Base-by-base conservation (phyloP, 2,113 vertebrate genomes). In the Polypterus senegalus region DNA sequence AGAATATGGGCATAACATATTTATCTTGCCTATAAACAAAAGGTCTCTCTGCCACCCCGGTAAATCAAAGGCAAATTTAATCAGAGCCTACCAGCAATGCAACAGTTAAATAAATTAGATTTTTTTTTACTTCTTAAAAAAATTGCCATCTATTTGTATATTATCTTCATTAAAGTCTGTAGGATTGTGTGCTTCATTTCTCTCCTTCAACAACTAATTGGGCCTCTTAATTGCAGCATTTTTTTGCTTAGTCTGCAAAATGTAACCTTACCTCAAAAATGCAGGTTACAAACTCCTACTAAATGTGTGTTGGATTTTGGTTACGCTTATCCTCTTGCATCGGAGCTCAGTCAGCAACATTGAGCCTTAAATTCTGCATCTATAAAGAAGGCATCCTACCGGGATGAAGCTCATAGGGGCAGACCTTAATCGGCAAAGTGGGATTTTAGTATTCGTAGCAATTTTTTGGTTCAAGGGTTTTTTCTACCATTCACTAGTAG, bases 211-310 rank as follows among this genome's bases (percentile, higher is more conserved):
- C 10, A 52, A 52, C 51, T 63, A 69, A 66, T 67, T 71, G 58
- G 67, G 61, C 69, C 57, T 64, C 66, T 65, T 60, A 68, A 69
- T 63, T 70, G 66, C 63, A 64, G 53, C 63, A 52, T 27, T 70
- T 69, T 70, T 73, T 64, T 73, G 66, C 71, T 63, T 73, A 67
- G 54, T 68, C 67, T 68, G 71, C 69, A 67, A 70, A 61, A 67
- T 62, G 69, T 71, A 69, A 71, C 70, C 69, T 70, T 59, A 66
- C 61, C 65, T 63, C 63, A 65, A 64, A 67, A 73, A 27, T 27
- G 71, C 56, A 69, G 71, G 63, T 62, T 62, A 66, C 59, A 65
- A 67, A 61, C 62, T 69, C 63, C 67, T 60, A 63, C 68, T 67
- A 73, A 52, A 52, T 52, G 10, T 8, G 7, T 7, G 3, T 10